These are phyloP conservation scores for Columba livia DNA, from an alignment of 2,113 vertebrate genomes.

Conservation along the genomic window DNA sequence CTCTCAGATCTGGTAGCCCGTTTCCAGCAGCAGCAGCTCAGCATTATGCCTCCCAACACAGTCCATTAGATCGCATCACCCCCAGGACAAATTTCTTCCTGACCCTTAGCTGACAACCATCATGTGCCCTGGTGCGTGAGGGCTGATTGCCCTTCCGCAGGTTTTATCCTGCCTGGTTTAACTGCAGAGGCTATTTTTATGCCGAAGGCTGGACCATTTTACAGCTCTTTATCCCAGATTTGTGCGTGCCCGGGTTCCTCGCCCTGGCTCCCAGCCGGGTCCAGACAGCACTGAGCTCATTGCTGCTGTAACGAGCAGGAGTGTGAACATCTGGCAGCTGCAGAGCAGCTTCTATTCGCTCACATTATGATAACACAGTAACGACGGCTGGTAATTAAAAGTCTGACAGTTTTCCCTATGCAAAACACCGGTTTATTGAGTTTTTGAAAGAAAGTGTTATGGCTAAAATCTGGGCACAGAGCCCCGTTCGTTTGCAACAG, in stretches of 20 bases:
- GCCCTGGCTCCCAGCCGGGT: neutral
- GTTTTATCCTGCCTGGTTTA: neutral
- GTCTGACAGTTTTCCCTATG: neutral
- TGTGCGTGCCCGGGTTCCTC: neutral
- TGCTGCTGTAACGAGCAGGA: neutral
- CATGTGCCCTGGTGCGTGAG: neutral
- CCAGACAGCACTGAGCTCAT: rapidly evolving
- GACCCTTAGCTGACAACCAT: neutral
- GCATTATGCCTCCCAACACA: neutral
- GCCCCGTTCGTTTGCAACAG: neutral
- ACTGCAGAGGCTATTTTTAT: neutral
- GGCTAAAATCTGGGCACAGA: neutral
- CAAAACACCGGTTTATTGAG: neutral
- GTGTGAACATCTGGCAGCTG: neutral
- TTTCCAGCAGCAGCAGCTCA: neutral
- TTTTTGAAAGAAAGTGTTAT: neutral
- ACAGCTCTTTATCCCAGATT: neutral
- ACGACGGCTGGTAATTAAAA: constrained; percentile 1
- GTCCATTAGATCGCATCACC: neutral
- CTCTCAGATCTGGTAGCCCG: neutral
- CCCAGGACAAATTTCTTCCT: neutral
- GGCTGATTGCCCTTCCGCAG: neutral
- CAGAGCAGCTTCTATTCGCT: neutral
- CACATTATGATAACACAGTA: neutral
- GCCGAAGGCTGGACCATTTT: neutral